phyloP scores from a whole-genome alignment of 1,140 invertebrate species.

The Gerris buenoi region DNA sequence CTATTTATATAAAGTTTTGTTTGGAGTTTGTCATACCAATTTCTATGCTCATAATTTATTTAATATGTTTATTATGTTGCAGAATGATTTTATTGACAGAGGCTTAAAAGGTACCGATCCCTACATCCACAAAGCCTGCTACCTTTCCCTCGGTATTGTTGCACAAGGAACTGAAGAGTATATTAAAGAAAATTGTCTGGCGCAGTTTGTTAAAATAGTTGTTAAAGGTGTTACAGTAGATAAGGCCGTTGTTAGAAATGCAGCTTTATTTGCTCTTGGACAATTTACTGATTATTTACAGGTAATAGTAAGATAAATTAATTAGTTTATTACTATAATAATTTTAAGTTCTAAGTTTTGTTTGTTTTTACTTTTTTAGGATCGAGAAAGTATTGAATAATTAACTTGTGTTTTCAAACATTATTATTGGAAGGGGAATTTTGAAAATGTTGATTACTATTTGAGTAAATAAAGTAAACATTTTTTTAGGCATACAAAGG shows the following conservation, averaged over 20 bases:
- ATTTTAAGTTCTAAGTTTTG: too few relatives aligned
- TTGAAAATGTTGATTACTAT: too few relatives aligned
- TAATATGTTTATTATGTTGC: constrained; percentile 22
- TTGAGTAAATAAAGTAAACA: too few relatives aligned
- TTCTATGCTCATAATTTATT: too few relatives aligned
- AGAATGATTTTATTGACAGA: constrained; percentile 44
- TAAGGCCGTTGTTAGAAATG: constrained; percentile 45
- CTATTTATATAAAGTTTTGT: too few relatives aligned
- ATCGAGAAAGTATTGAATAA: too few relatives aligned
- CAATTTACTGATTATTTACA: constrained; percentile 71
- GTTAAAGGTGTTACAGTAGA: constrained; percentile 50
- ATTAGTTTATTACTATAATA: too few relatives aligned
- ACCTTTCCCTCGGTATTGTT: constrained; percentile 53
- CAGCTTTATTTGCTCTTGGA: constrained; percentile 63
- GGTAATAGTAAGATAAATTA: too few relatives aligned
- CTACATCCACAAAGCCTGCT: constrained; percentile 49
- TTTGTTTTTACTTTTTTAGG: too few relatives aligned
- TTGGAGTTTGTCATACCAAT: too few relatives aligned
- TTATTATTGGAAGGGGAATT: too few relatives aligned
- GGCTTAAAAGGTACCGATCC: constrained; percentile 40
- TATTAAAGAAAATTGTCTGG: constrained; percentile 52
- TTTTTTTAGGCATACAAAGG: too few relatives aligned
- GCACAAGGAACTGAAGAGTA: constrained; percentile 68
- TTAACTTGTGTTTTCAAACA: constrained; percentile 6
- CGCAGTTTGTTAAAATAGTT: constrained; percentile 50